Evolutionary conservation across 2,113 vertebrate species (phyloP).

Genomic region (Oryzias melastigma): DNA sequence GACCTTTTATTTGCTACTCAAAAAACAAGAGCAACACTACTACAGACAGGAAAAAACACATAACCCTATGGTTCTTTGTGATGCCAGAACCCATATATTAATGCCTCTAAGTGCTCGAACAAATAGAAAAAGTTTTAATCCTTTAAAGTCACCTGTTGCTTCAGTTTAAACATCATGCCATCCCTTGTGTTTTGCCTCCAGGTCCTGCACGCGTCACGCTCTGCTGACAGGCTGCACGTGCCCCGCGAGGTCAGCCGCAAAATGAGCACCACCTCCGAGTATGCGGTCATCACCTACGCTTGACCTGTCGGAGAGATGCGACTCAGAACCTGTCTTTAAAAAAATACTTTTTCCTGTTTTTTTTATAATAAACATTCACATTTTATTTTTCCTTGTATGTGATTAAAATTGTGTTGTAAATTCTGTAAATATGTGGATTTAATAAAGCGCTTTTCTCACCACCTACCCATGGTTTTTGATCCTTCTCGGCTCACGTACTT

Average conservation of each 20-base stretch:
- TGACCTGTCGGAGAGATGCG: constrained; percentile 3
- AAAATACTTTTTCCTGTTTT: neutral
- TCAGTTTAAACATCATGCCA: neutral
- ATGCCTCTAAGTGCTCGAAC: no score
- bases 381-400: neutral
- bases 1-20: no score
- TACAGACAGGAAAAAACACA: no score
- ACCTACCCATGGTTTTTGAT: constrained; percentile 1
- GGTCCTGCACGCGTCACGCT: constrained; percentile 69
- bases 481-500: constrained; percentile 49
- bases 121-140: no score
- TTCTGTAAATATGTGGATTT: neutral
- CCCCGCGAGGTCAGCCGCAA: constrained; percentile 76
- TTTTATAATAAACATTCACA: neutral
- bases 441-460: constrained; percentile 17
- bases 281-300: constrained; percentile 78
- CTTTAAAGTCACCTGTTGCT: neutral
- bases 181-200: constrained; percentile 23
- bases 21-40: no score
- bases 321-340: neutral
- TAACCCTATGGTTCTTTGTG: no score
- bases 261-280: constrained; percentile 80
- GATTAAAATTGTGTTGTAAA: neutral
- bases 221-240: constrained; percentile 76
- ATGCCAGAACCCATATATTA: no score